Percentiles rank a stretch among this genome's conserved stretches.
Evolutionary conservation across 1,140 invertebrate species (phyloP).

Genomic region (Sycophila sp.): DNA sequence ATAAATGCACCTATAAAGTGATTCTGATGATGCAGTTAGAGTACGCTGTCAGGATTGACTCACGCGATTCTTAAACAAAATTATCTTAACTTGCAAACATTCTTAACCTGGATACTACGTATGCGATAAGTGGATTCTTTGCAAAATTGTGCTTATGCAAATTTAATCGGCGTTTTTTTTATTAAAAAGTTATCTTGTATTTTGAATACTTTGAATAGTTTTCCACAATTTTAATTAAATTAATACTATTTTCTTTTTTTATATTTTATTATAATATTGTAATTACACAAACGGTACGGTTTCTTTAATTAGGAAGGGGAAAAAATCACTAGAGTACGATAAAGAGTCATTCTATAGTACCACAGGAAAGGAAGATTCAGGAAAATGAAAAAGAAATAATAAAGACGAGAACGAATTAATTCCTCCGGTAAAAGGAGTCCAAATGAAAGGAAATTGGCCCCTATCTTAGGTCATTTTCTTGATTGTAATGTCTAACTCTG

Average conservation of each 20-base stretch:
- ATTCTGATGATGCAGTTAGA: too few relatives aligned
- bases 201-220: too few relatives aligned
- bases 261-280: neutral
- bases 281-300: slow-evolving; percentile 20
- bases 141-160: too few relatives aligned
- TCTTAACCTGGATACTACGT: too few relatives aligned
- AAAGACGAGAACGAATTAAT: slow-evolving; percentile 32
- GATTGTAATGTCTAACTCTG: slow-evolving; percentile 12
- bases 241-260: neutral
- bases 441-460: slow-evolving; percentile 33
- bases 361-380: slow-evolving; percentile 13
- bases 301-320: slow-evolving; percentile 18
- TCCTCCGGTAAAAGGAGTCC: neutral
- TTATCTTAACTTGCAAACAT: too few relatives aligned
- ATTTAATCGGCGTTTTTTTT: too few relatives aligned
- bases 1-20: too few relatives aligned
- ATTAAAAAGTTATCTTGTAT: too few relatives aligned
- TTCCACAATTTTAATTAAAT: too few relatives aligned
- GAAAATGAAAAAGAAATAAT: slow-evolving; percentile 33
- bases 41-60: too few relatives aligned
- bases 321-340: slow-evolving; percentile 32
- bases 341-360: slow-evolving; percentile 25
- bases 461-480: slow-evolving; percentile 35
- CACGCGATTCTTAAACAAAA: too few relatives aligned
- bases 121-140: too few relatives aligned